These are phyloP conservation scores for Rotaria magnacalcarata DNA, from an alignment of 2,888 invertebrate genomes.

Conservation along the genomic window DNA sequence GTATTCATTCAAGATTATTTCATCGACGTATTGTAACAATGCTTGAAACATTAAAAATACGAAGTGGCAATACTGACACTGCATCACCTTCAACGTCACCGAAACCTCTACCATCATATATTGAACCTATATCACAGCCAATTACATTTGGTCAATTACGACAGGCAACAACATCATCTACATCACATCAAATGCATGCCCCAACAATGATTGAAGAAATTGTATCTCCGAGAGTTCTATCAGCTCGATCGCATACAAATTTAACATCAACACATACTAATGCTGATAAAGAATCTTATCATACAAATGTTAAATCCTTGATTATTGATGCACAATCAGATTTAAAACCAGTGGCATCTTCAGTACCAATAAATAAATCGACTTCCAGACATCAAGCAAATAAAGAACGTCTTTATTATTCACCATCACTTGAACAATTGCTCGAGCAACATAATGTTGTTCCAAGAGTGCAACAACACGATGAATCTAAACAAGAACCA, in stretches of 20 bases:
- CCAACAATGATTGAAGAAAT: not conserved
- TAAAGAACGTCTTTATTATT: not conserved
- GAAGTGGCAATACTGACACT: not conserved
- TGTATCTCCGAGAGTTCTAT: not conserved
- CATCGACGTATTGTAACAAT: slow-evolving; percentile 28
- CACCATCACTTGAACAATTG: not conserved
- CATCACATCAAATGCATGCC: not conserved
- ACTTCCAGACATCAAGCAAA: not conserved
- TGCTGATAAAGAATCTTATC: not conserved
- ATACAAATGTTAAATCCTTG: not conserved
- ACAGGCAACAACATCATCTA: not conserved
- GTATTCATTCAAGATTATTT: not conserved
- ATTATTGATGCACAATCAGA: not conserved
- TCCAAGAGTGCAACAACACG: not conserved
- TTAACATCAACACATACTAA: not conserved
- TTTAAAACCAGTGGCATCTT: not conserved
- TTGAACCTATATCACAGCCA: not conserved
- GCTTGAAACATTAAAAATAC: not conserved
- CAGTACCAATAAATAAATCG: not conserved
- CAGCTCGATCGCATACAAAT: no score
- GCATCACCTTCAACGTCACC: not conserved
- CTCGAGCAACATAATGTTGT: not conserved
- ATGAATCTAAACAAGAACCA: no score
- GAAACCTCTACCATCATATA: no score
- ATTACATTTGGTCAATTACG: slow-evolving; percentile 28